A percentile compares a stretch with the other conserved stretches of the same genome.
Conservation (phyloP, 2,797 vertebrate species). For the Craterocephalus amniculus region DNA sequence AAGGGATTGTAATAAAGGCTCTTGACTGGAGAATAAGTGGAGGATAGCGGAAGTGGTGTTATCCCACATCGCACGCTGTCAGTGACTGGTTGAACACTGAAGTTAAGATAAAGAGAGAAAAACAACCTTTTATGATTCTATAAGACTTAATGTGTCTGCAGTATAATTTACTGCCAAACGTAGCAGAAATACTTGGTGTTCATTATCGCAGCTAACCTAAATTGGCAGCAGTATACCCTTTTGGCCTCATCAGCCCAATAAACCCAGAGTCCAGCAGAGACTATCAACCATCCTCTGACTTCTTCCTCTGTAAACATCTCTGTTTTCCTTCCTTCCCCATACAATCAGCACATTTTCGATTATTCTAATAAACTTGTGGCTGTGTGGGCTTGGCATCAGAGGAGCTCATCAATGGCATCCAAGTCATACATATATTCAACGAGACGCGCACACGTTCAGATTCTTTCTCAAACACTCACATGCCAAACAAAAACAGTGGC, state of each 20-base stretch:
- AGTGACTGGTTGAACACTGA: conserved; percentile 8
- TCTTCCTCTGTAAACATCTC: conserved; percentile 35
- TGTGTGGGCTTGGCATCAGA: conserved; percentile 66
- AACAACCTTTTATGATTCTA: conserved; percentile 32
- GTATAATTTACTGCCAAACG: conserved; percentile 43
- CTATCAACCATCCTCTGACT: conserved; percentile 39
- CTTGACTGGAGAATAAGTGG: conserved; percentile 2
- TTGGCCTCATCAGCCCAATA: conserved; percentile 63
- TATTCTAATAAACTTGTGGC: conserved; percentile 69
- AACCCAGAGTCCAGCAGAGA: conserved; percentile 29
- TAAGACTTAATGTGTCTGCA: conserved; percentile 41
- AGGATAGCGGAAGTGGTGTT: conserved; percentile 11
- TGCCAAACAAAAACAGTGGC: conserved; percentile 63
- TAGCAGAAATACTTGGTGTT: conserved; percentile 49
- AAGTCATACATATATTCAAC: conserved; percentile 44
- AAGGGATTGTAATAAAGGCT: conserved; percentile 8
- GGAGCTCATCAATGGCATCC: conserved; percentile 64
- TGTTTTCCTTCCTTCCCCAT: conserved; percentile 23
- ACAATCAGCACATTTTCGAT: conserved; percentile 43
- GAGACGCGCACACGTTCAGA: conserved; percentile 28
- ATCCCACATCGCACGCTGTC: background rate
- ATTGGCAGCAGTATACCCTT: conserved; percentile 58
- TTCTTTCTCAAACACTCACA: conserved; percentile 27
- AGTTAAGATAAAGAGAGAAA: conserved; percentile 9
- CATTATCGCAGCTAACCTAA: conserved; percentile 66